Base-by-base conservation (phyloP, 2,888 invertebrate species). In the Chironomus riparius region DNA sequence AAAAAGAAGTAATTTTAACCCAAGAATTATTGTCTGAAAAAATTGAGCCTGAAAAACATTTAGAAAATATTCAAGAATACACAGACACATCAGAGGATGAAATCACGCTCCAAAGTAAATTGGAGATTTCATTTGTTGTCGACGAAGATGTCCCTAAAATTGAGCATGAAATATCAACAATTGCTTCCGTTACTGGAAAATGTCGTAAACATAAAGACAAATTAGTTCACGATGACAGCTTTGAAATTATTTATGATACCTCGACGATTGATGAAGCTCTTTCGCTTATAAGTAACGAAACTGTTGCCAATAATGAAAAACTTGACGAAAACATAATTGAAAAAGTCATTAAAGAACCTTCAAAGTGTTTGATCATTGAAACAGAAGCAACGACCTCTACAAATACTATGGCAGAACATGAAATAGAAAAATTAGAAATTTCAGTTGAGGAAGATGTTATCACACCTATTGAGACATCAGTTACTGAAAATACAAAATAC, bases 61-160 rank as follows among this genome's bases (percentile, higher is more conserved):
- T 74, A n/a, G 74, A 74, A 13, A 74, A 74, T 48, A 74, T 74
- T 68, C 74, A 74, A 22, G 74, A 74, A n/a, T 74, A 74, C 21
- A 74, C 74, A 6, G 74, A 74, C 48, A 74, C 74, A 28, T 74
- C 74, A 0, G 74, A 74, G 13, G 74, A 74, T 68, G 74, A 74
- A 22, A 68, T 74, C 13, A 74, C 48, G 2, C 12, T 74, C 6
- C 74, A 74, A 47, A 68, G 74, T 7, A 74, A 74, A 68, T 18
- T 74, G 2, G 74, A 74, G 22, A 74, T 74, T 24, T 74, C 74
- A 18, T 74, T 74, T 15, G 47, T 74, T 13, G 74, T 74, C 7
- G 74, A 74, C 4, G 74, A 65, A 68, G 74, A 74, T 15, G 18
- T 38, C 0, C 65, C 74, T 6, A 74, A 74, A 38, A 74, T 74